These are phyloP conservation scores for Homarus gammarus DNA, from an alignment of 2,888 invertebrate species.

Conservation along the genomic window DNA sequence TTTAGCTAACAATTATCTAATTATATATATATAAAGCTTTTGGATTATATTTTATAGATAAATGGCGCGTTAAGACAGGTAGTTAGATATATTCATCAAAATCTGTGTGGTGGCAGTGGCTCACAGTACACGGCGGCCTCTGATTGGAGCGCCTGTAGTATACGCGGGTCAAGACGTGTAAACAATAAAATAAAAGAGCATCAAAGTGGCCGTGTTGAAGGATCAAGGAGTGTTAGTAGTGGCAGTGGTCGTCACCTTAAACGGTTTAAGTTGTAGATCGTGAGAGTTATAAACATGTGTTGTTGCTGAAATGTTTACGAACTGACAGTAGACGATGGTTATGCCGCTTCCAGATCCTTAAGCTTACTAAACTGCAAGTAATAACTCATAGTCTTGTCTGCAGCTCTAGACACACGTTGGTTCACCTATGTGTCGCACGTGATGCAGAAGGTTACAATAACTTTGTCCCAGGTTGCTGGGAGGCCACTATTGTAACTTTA, in stretches of 20 bases:
- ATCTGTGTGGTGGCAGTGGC: neutral
- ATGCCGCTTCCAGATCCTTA: neutral
- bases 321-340: slow-evolving; percentile 22
- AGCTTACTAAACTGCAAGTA: neutral
- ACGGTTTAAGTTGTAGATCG: neutral
- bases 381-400: neutral
- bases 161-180: neutral
- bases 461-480: too few relatives aligned
- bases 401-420: too few relatives aligned
- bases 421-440: too few relatives aligned
- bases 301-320: slow-evolving; percentile 51
- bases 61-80: too few relatives aligned
- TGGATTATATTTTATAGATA: too few relatives aligned
- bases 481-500: too few relatives aligned
- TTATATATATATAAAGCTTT: too few relatives aligned
- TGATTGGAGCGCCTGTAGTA: slow-evolving; percentile 19
- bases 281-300: slow-evolving; percentile 37
- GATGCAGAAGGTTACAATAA: too few relatives aligned
- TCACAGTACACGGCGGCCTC: slow-evolving; percentile 44
- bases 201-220: neutral
- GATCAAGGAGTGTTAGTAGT: neutral
- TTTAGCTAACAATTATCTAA: too few relatives aligned
- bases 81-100: too few relatives aligned
- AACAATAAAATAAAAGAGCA: slow-evolving; percentile 13
- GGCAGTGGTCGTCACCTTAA: neutral